Conservation (phyloP, 92 coral and sea anemone species). For the Parazoanthus darwini region DNA sequence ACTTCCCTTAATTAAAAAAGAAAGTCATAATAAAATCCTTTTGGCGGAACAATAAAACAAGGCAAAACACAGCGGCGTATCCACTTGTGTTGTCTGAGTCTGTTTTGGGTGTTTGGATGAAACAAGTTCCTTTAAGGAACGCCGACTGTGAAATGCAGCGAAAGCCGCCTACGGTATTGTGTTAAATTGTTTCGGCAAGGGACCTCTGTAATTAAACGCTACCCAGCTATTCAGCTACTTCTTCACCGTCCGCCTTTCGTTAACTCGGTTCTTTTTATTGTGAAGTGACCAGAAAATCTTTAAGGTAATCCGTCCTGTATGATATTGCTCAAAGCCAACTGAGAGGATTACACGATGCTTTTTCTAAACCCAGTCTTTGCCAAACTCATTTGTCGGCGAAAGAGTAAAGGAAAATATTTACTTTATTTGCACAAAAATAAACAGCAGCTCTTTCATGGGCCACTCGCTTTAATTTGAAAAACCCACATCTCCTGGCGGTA, state of each 20-base stretch:
- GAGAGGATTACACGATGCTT: background rate
- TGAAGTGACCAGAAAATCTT: constrained; percentile 1
- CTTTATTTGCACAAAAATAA: constrained; percentile 58
- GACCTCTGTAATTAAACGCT: constrained; percentile 36
- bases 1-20: constrained; percentile 26
- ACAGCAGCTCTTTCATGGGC: constrained; percentile 55
- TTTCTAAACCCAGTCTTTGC: constrained; percentile 26
- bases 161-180: constrained; percentile 46
- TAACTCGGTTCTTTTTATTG: background rate
- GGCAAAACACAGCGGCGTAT: constrained; percentile 34
- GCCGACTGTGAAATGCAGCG: constrained; percentile 44
- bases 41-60: constrained; percentile 40
- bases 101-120: constrained; percentile 28
- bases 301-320: background rate
- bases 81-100: constrained; percentile 31
- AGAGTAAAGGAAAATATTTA: constrained; percentile 60
- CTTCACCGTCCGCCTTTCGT: background rate
- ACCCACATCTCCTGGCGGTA: constrained; percentile 73
- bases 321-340: background rate
- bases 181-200: constrained; percentile 39
- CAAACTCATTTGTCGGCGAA: constrained; percentile 46
- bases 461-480: constrained; percentile 83
- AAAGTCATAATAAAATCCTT: constrained; percentile 26
- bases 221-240: constrained; percentile 13
- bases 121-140: constrained; percentile 36